phyloP scores from a whole-genome alignment of 2,113 vertebrate genomes.

The Peucedramus taeniatus region DNA sequence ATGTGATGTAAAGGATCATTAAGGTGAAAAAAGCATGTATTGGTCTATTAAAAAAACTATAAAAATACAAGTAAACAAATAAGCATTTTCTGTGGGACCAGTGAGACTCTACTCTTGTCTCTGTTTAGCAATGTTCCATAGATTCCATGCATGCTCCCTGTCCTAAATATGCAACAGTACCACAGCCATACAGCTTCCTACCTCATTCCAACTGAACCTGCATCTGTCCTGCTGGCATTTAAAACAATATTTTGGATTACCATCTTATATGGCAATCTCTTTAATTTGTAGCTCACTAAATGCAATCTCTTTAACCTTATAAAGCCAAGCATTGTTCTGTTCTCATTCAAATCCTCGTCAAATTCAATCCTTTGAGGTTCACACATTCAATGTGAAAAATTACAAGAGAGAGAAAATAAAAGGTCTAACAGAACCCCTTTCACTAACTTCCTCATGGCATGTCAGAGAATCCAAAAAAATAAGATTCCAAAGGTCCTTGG shows the following conservation, averaged over 20 bases:
- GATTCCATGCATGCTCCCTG: not conserved
- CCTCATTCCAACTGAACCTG: not conserved
- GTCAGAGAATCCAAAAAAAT: not conserved
- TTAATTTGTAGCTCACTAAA: not conserved
- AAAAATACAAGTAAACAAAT: not conserved
- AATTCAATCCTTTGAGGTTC: not conserved
- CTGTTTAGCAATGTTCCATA: not conserved
- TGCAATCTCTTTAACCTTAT: not conserved
- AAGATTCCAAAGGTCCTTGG: not conserved
- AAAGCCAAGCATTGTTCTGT: not conserved
- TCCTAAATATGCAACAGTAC: not conserved
- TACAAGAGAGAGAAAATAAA: not conserved
- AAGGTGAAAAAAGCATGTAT: not conserved
- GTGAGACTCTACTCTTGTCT: not conserved
- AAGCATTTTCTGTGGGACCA: not conserved
- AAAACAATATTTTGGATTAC: not conserved
- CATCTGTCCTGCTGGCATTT: not conserved
- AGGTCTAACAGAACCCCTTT: not conserved
- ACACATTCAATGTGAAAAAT: not conserved
- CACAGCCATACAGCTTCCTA: not conserved
- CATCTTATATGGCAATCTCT: not conserved
- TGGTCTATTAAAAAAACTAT: not conserved
- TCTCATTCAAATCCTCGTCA: not conserved
- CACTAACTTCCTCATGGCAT: not conserved
- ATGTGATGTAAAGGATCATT: not conserved